Percentiles rank a stretch among this genome's conserved stretches.
Evolutionary conservation across 2,113 vertebrate genomes (phyloP).

Genomic region (Turdus rufiventris): DNA sequence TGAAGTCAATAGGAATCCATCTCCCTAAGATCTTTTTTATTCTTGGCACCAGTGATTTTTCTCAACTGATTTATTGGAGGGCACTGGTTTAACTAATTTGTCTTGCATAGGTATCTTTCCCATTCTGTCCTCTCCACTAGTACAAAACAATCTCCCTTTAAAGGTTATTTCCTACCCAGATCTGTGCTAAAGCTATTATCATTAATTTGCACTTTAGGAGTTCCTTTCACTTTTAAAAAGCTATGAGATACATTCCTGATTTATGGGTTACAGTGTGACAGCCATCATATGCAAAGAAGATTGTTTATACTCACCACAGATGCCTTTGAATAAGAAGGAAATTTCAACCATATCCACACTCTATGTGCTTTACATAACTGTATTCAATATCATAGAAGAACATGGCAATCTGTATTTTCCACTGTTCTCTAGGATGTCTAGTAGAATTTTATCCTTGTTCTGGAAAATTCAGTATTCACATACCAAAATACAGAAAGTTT

Average conservation of each 20-base stretch:
- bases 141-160: not conserved
- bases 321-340: not conserved
- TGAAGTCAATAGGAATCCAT: conserved; percentile 73
- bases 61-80: conserved; percentile 60
- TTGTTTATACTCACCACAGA: conserved; percentile 22
- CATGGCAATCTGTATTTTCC: not conserved
- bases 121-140: conserved; percentile 1
- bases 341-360: not conserved
- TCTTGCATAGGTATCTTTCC: conserved; percentile 65
- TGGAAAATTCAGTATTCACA: not conserved
- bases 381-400: not conserved
- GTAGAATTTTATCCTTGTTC: not conserved
- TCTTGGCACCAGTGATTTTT: conserved; percentile 65
- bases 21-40: conserved; percentile 60
- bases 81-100: conserved; percentile 62
- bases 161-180: conserved; percentile 9
- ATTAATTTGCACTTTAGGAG: conserved; percentile 10
- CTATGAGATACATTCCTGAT: not conserved
- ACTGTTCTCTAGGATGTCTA: not conserved
- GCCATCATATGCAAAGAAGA: not conserved
- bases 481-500: not conserved
- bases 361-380: not conserved
- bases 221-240: conserved; percentile 12
- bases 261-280: not conserved
- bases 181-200: not conserved